Base-by-base conservation (phyloP, 2,797 vertebrate genomes). In the Coilia nasus region DNA sequence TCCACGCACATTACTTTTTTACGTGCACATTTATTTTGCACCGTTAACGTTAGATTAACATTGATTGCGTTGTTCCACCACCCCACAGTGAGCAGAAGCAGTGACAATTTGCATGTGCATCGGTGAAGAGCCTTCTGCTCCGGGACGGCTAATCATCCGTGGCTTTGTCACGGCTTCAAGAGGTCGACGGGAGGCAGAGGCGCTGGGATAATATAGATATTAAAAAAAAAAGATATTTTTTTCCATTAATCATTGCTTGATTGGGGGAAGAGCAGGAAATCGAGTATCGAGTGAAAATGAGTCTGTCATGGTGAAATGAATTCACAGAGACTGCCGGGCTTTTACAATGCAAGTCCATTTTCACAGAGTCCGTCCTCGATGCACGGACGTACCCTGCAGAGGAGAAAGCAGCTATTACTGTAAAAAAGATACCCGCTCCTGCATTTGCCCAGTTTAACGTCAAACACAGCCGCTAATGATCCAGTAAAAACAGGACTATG, bases 21-120 rank as follows among this genome's bases (percentile, higher is more conserved):
- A 78, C 35, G 35, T 21, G 71, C 71, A 78, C 35, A 17, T 78
- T 78, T 78, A 78, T 44, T 78, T 78, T 78, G 10, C 35, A 21
- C 35, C 15, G 31, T 6, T 78, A 78, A 41, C 44, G 35, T 44
- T 44, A 35, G 71, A 78, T 78, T 78, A 78, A 78, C 71, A 78
- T 44, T 78, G 71, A 78, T 78, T 78, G 71, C 35, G 71, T 78
- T 78, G 35, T 78, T 6, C 35, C 71, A 44, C 14, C 71, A 78
- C 21, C 35, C 31, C 35, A 78, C 31, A 7, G 31, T 17, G 19
- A 25, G 31, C 35, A 78, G 71, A 78, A 41, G 71, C 1, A 31
- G 10, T 7, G 21, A 6, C 35, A 35, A 78, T 78, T 44, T 78
- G 35, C 71, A 41, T 78, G 71, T 44, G 19, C 71, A 78, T 78